Conservation (phyloP, 2,797 vertebrate species). For the Takifugu ocellatus region DNA sequence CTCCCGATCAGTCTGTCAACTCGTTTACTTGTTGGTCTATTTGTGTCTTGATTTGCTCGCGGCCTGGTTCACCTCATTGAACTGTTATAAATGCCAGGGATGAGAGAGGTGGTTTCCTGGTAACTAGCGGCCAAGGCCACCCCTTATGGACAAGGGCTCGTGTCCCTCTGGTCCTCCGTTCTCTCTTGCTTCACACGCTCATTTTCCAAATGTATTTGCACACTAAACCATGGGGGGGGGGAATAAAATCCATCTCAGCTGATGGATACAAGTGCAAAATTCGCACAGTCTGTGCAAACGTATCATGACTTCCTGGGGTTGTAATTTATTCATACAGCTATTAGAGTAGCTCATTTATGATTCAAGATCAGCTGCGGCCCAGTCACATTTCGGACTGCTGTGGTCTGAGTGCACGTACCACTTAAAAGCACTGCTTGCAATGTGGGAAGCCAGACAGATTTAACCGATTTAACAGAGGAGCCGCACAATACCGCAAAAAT, state of each 20-base stretch:
- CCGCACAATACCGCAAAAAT: slow-evolving; percentile 43
- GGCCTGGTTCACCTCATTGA: slow-evolving; percentile 24
- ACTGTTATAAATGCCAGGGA: slow-evolving; percentile 16
- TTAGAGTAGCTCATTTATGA: slow-evolving; percentile 37
- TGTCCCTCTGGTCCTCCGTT: neutral
- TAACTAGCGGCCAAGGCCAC: neutral
- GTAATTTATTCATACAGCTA: slow-evolving; percentile 40
- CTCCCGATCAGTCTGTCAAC: slow-evolving; percentile 23
- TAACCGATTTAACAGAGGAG: slow-evolving; percentile 22
- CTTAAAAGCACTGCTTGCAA: slow-evolving; percentile 23
- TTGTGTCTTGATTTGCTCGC: slow-evolving; percentile 19
- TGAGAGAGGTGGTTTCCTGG: slow-evolving; percentile 13
- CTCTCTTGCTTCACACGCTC: slow-evolving; percentile 2
- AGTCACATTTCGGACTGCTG: slow-evolving; percentile 20
- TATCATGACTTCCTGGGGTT: neutral
- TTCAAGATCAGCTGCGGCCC: slow-evolving; percentile 27
- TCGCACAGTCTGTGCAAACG: too few species aligned
- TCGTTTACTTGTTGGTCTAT: slow-evolving; percentile 29
- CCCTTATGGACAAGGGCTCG: too few species aligned
- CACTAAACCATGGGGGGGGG: neutral
- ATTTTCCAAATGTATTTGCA: neutral
- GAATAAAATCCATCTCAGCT: neutral
- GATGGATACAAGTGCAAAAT: too few species aligned
- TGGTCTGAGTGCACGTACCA: neutral
- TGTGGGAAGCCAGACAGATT: slow-evolving; percentile 27